phyloP scores from a whole-genome alignment of 1,140 invertebrate genomes.

The Drosophila insularis region DNA sequence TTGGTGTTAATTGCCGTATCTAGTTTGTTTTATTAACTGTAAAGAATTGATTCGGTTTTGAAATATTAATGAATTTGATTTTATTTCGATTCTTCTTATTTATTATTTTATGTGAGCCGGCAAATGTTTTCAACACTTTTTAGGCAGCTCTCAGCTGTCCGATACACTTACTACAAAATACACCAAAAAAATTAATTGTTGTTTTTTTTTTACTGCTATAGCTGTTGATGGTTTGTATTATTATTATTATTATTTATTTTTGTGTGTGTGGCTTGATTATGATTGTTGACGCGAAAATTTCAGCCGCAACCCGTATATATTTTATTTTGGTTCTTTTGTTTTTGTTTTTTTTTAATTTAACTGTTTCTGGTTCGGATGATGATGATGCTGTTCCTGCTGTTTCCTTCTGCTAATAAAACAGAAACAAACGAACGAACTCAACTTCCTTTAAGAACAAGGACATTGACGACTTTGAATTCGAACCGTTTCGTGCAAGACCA shows the following conservation, averaged over 20 bases:
- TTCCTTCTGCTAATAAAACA: background rate
- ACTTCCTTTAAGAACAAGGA: slow-evolving; percentile 4
- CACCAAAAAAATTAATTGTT: slow-evolving; percentile 4
- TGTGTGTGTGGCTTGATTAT: background rate
- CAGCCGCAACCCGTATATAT: background rate
- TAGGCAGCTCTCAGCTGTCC: background rate
- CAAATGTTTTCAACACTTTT: background rate
- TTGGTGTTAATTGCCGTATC: background rate
- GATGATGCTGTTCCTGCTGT: slow-evolving; percentile 1
- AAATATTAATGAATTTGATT: background rate
- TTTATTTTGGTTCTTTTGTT: no score
- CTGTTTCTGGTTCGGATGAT: background rate
- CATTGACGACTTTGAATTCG: slow-evolving; percentile 4
- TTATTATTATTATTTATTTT: background rate
- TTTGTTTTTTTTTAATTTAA: background rate
- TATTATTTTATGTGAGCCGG: background rate
- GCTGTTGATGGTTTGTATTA: background rate
- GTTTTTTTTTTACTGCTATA: background rate
- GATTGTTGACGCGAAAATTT: background rate
- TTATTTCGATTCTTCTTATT: background rate
- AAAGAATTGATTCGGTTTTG: background rate
- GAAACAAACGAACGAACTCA: background rate
- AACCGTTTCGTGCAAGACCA: slow-evolving; percentile 52
- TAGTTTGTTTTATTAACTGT: background rate
- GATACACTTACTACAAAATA: background rate